Evolutionary conservation across 2,888 invertebrate genomes (phyloP), one percentile per base, ranked within the genome.

Genomic region (Cheilosia scutellata): DNA sequence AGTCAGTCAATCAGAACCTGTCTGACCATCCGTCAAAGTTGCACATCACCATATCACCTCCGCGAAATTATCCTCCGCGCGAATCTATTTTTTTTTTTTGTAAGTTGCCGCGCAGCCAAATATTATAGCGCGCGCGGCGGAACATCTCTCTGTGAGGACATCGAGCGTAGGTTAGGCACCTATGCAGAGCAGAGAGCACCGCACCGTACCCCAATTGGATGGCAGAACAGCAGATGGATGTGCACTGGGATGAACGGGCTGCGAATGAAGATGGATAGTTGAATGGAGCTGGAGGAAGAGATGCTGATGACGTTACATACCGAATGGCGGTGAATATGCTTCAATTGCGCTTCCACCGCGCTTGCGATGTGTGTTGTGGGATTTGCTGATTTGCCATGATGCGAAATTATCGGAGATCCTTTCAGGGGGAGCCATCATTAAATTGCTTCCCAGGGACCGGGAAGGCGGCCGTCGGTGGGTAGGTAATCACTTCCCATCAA

Each of bases 1-100:
- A 88, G 88, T 88, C 88, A 88, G 88, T 88, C 88, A 88, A 88
- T 88, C 88, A 88, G 87, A 78, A 88, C 87, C 88, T 82, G 87
- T 87, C 88, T 78, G 84, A 75, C 80, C 84, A 87, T 87, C 87
- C 87, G 87, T 87, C 88, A 88, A 87, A 84, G 87, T 88, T 87
- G 88, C 84, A 87, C 88, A 88, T 88, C 87, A 87, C 84, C 87
- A 80, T 84, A 82, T 83, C 87, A 88, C 87, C 88, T 87, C 82
- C 82, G 87, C 87, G 78, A 82, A 87, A 87, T 87, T 87, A 87
- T 87, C 87, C 84, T 80, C 80, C 66, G 74, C 79, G 78, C 75
- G 78, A 77, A 78, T 86, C 79, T 76, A 70, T 77, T 87, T 63
- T 72, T 20, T 20, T 20, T 77, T 77, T 42, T 58, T 80, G 77